These are phyloP conservation scores for Oreochromis mossambicus DNA, from an alignment of 2,797 vertebrate genomes.

Conservation along the genomic window DNA sequence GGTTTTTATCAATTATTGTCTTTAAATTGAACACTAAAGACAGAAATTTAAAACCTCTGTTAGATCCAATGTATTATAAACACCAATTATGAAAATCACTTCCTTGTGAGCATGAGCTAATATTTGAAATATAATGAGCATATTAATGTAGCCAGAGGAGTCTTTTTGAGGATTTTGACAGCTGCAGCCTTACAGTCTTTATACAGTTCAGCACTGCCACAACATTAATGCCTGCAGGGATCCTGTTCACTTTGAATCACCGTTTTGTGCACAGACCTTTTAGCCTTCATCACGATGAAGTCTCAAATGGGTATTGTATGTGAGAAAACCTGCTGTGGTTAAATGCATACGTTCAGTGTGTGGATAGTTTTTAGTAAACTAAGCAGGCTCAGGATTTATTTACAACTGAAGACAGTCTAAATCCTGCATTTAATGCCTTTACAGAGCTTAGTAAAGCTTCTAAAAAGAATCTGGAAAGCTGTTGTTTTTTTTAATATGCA, in stretches of 20 bases:
- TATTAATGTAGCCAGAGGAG: neutral
- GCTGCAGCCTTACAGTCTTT: neutral
- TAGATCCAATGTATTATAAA: neutral
- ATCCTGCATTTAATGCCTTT: neutral
- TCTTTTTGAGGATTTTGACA: conserved; percentile 7
- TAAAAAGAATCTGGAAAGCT: neutral
- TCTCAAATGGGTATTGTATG: neutral
- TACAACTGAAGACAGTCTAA: neutral
- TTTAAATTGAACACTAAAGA: neutral
- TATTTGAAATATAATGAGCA: conserved; percentile 5
- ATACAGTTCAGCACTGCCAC: neutral
- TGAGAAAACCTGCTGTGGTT: neutral
- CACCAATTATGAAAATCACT: neutral
- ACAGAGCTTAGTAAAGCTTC: neutral
- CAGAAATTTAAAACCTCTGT: neutral
- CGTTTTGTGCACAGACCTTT: neutral
- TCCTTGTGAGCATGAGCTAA: neutral
- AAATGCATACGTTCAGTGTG: neutral
- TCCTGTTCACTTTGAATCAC: neutral
- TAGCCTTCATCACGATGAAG: neutral
- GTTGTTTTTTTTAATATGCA: neutral
- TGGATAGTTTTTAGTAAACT: neutral
- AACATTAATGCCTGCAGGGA: neutral
- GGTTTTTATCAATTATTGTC: neutral
- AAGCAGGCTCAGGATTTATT: neutral